Percentiles rank a stretch among this genome's conserved stretches.
phyloP scores from a whole-genome alignment of 2,888 invertebrate genomes.

The Drosophila colorata region DNA sequence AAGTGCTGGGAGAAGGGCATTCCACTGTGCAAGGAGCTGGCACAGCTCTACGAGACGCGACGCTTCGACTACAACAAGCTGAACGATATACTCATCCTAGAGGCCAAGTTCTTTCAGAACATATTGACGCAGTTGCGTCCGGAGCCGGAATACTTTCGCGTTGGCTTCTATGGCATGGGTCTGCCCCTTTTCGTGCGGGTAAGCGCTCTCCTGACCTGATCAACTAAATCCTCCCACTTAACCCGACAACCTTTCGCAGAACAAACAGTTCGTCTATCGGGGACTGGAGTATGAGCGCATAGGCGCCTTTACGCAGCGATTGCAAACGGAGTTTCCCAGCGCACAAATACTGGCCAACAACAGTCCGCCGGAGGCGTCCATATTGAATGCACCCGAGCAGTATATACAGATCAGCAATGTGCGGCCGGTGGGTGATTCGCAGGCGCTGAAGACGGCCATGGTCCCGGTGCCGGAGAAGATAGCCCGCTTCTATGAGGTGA shows the following conservation, averaged over 20 bases:
- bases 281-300: slow-evolving; percentile 98
- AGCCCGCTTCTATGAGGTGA: slow-evolving; percentile 93
- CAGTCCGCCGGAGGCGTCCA: slow-evolving; percentile 94
- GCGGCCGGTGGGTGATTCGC: slow-evolving; percentile 92
- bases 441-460: slow-evolving; percentile 86
- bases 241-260: slow-evolving; percentile 86
- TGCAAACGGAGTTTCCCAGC: slow-evolving; percentile 97
- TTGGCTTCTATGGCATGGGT: slow-evolving; percentile 97
- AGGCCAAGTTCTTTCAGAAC: slow-evolving; percentile 96
- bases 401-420: slow-evolving; percentile 98
- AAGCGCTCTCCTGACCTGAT: slow-evolving; percentile 80
- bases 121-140: slow-evolving; percentile 94
- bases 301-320: slow-evolving; percentile 95
- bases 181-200: slow-evolving; percentile 98
- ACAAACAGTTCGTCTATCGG: slow-evolving; percentile 97
- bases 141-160: slow-evolving; percentile 97
- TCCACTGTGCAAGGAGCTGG: slow-evolving; percentile 95
- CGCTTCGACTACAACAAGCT: slow-evolving; percentile 95
- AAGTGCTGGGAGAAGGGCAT: slow-evolving; percentile 99
- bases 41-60: slow-evolving; percentile 93
- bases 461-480: slow-evolving; percentile 94
- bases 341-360: slow-evolving; percentile 97
- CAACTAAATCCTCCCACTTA: neutral
- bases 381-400: slow-evolving; percentile 94
- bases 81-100: slow-evolving; percentile 92